phyloP scores from a whole-genome alignment of 2,113 vertebrate species.

The Amblyopsis rosae region DNA sequence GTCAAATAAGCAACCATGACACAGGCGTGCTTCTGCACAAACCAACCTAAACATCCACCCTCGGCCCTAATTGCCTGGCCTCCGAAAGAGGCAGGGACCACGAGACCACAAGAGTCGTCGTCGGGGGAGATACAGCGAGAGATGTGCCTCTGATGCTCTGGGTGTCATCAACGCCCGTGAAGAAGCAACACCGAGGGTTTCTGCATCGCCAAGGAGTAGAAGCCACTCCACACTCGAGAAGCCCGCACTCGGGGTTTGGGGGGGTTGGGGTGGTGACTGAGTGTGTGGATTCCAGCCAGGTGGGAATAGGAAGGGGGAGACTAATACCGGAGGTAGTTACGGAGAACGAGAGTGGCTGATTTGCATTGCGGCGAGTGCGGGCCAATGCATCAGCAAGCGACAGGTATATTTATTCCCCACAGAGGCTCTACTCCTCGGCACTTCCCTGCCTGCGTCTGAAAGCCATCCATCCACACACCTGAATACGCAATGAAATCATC shows the following conservation, averaged over 20 bases:
- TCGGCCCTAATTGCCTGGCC: constrained; percentile 38
- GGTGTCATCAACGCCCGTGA: constrained; percentile 29
- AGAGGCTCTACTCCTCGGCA: constrained; percentile 65
- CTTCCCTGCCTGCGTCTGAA: constrained; percentile 64
- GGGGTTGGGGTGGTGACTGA: constrained; percentile 23
- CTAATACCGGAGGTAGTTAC: constrained; percentile 58
- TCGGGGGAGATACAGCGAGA: constrained; percentile 32
- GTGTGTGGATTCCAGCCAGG: constrained; percentile 48
- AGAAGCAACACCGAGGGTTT: constrained; percentile 1
- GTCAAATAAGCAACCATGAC: too few species aligned
- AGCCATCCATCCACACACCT: constrained; percentile 73
- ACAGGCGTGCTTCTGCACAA: too few species aligned
- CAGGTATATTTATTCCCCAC: constrained; percentile 75
- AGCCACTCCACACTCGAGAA: constrained; percentile 20
- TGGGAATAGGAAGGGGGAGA: constrained; percentile 47
- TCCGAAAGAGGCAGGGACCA: constrained; percentile 33
- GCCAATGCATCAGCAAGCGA: constrained; percentile 70
- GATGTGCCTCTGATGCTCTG: constrained; percentile 23
- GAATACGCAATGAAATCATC: constrained; percentile 78
- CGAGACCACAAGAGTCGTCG: constrained; percentile 40
- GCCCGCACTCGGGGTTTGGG: background rate
- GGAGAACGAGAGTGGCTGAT: constrained; percentile 50
- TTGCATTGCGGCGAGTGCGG: constrained; percentile 69
- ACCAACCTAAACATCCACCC: constrained; percentile 7
- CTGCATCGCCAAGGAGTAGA: background rate